Evolutionary conservation across 2,888 invertebrate genomes (phyloP), one percentile per base, ranked within the genome.

Genomic region (Deilephila porcellus): DNA sequence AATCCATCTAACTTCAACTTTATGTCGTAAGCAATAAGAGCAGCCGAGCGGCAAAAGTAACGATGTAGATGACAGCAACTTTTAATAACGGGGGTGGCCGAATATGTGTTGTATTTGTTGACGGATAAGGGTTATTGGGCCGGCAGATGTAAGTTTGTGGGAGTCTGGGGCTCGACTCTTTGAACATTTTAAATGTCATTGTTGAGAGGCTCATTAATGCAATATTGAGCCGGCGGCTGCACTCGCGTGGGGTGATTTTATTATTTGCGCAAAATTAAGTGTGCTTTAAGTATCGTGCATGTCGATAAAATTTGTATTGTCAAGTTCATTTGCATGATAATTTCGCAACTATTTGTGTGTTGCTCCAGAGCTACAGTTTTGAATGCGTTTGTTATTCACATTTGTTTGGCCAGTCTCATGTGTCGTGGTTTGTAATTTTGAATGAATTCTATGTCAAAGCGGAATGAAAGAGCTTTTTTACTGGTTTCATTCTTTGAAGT

Each of bases 161-260:
- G 76, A 76, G 76, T 76, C 70, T 56, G 77, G 73, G 37, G 67
- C 72, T 73, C 63, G 72, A 73, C 72, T 73, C 72, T 73, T 73
- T 73, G 59, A 59, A 67, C 59, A 73, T 67, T 59, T 94, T 93
- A 93, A 93, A 94, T 93, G 90, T 90, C 91, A 94, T 94, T 93
- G 93, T 94, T 90, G 87, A 89, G 80, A 81, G 82, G 86, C 90
- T 91, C 88, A 92, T 93, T 93, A 93, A 93, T 92, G 92, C 90
- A 92, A 93, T 92, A 92, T 91, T 90, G 92, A 89, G 90, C 87
- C 88, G 81, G 84, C 80, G 81, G 83, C 83, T 82, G 81, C 83
- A 85, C 84, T 82, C 78, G 79, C 79, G 79, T 80, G 89, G 88
- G 90, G 88, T 85, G 86, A 83, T 85, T 67, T 91, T 91, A 93